Evolutionary conservation across 2,797 vertebrate genomes (phyloP), one percentile per base, ranked within the genome.

Genomic region (Gambelia wislizenii): DNA sequence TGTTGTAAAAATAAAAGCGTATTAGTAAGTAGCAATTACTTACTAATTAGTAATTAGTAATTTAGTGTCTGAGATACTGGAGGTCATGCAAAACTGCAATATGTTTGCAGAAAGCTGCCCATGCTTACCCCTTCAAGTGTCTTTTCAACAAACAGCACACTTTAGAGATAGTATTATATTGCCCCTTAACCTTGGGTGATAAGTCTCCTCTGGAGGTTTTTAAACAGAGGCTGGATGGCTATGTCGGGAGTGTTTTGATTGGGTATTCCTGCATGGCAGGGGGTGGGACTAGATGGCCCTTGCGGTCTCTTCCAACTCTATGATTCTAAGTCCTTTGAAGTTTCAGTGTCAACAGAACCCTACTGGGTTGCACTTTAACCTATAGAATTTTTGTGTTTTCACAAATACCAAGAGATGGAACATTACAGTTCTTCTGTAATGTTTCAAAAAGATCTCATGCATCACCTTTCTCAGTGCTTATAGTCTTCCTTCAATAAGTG

Each of bases 141-240:
- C 54, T 77, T 47, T 83, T 92, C 47, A 69, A 91, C 89, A 80
- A 89, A 89, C 89, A 78, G 47, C 22, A 2, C 85, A 2, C 88
- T 93, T 92, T 91, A 87, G 87, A 78, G 49, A 89, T 47, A 47
- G 1, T 42, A 6, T 88, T 86, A 81, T 80, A 42, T 87, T 83
- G 39, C n/a, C 25, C 93, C 93, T 94, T 94, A 89, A 88, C 84
- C 36, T 87, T 72, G n/a, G 59, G 8, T 89, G 61, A 91, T 91
- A 30, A 79, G 84, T 42, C 72, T n/a, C n/a, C n/a, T n/a, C n/a
- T n/a, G n/a, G n/a, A n/a, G n/a, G n/a, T n/a, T n/a, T n/a, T n/a
- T n/a, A n/a, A n/a, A n/a, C n/a, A n/a, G n/a, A n/a, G n/a, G n/a
- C n/a, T n/a, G n/a, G n/a, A n/a, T n/a, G n/a, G n/a, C n/a, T n/a